Conservation (phyloP, 1,140 invertebrate genomes). For the Apis dorsata region DNA sequence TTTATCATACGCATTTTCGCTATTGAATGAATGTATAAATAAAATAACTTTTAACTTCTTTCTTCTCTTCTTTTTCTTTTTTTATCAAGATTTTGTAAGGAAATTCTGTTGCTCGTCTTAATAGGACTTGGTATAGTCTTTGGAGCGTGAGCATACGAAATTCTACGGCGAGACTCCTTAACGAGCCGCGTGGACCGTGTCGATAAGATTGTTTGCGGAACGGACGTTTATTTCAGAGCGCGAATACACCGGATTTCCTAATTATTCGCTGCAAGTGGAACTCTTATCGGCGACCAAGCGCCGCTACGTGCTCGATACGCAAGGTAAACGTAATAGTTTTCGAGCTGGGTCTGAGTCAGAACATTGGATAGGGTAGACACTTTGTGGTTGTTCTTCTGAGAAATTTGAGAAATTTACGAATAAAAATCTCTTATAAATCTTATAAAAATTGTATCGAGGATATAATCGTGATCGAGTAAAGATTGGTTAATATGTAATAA, state of each 20-base stretch:
- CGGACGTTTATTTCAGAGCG: slow-evolving; percentile 35
- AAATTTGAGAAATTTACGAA: no score
- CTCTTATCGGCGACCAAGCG: slow-evolving; percentile 23
- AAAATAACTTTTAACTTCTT: no score
- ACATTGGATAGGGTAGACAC: neutral
- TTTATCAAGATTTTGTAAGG: no score
- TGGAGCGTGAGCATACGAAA: slow-evolving; percentile 57
- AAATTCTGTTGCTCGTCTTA: no score
- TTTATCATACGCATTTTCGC: no score
- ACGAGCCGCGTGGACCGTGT: slow-evolving; percentile 61
- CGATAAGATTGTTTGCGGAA: slow-evolving; percentile 60
- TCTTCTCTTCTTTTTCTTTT: neutral
- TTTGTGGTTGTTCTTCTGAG: no score
- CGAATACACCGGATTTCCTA: slow-evolving; percentile 34
- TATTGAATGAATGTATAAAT: no score
- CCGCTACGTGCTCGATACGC: slow-evolving; percentile 38
- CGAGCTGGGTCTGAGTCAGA: neutral
- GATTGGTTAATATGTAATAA: no score
- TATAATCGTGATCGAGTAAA: no score
- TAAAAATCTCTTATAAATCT: no score
- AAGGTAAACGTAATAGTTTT: slow-evolving; percentile 36
- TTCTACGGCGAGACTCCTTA: slow-evolving; percentile 59
- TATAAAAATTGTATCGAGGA: no score
- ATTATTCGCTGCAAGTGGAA: slow-evolving; percentile 28
- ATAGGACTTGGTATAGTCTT: slow-evolving; percentile 19